Base-by-base conservation (phyloP, 1,140 invertebrate species). In the Drosophila baimaii region DNA sequence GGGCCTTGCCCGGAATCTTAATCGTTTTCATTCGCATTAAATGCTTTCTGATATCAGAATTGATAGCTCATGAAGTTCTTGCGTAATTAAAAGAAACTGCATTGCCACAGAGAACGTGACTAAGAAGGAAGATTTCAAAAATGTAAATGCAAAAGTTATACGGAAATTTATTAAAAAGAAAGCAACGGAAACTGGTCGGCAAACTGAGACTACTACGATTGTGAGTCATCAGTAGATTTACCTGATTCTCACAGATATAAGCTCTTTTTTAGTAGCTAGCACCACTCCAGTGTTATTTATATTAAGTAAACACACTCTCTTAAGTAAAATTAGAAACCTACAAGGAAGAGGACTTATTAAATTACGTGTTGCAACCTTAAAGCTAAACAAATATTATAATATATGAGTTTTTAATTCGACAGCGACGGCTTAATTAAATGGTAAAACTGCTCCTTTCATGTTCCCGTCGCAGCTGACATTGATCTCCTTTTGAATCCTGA, bases 401-500 rank as follows among this genome's bases (percentile, higher is more conserved):
- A 10, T n/a, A n/a, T n/a, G n/a, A n/a, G n/a, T n/a, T n/a, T n/a
- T n/a, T n/a, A n/a, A n/a, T 54, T 54, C 13, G 19, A 31, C 13
- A 35, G 5, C n/a, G 5, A 44, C 17, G 5, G 5, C 15, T 7
- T 21, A 17, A n/a, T 49, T 23, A 12, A 61, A 49, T 25, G 29
- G n/a, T 31, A 12, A n/a, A 51, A n/a, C 21, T 12, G n/a, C 33
- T 63, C 27, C 44, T 33, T 66, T 66, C 44, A 52, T 51, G 62
- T 29, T 66, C 43, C 64, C 47, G 55, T 59, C 63, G 9, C 13
- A 44, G 9, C 31, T 69, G 65, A 69, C 65, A 69, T 69, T 69
- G 65, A 69, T 65, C 64, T 51, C 44, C 65, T 66, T 39, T 35
- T 51, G 61, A 49, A 54, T 69, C 65, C 62, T 52, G 62, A 68